phyloP scores from a whole-genome alignment of 2,113 vertebrate species.

The Macrotis lagotis region DNA sequence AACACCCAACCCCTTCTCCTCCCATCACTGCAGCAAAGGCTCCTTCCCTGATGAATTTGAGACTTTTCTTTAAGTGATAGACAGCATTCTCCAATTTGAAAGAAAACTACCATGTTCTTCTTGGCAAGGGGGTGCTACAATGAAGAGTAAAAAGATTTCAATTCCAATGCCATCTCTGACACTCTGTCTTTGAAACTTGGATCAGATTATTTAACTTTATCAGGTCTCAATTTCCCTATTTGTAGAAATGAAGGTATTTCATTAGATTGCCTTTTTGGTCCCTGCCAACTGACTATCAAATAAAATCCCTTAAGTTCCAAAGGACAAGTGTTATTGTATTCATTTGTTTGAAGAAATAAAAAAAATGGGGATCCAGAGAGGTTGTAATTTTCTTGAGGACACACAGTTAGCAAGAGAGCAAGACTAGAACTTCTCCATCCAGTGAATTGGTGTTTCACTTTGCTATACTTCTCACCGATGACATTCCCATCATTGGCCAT shows the following conservation, averaged over 20 bases:
- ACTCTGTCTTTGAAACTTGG: neutral
- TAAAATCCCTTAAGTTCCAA: neutral
- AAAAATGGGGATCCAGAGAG: neutral
- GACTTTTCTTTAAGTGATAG: neutral
- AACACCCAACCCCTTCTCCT: neutral
- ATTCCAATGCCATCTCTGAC: neutral
- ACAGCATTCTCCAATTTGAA: neutral
- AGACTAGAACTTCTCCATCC: neutral
- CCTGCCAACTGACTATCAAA: neutral
- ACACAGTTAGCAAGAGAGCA: neutral
- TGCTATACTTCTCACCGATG: neutral
- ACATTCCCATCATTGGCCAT: neutral
- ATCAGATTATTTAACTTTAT: neutral
- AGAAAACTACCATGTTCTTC: neutral
- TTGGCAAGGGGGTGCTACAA: neutral
- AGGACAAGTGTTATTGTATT: neutral
- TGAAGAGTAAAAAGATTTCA: neutral
- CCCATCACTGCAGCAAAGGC: neutral
- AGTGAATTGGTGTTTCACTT: neutral
- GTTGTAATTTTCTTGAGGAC: neutral
- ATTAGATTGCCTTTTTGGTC: neutral
- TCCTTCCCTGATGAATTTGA: neutral
- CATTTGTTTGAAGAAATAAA: neutral
- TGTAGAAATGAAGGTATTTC: neutral
- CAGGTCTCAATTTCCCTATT: neutral